Base-by-base conservation (phyloP, 2,797 vertebrate species). In the Sorex maritimensis region DNA sequence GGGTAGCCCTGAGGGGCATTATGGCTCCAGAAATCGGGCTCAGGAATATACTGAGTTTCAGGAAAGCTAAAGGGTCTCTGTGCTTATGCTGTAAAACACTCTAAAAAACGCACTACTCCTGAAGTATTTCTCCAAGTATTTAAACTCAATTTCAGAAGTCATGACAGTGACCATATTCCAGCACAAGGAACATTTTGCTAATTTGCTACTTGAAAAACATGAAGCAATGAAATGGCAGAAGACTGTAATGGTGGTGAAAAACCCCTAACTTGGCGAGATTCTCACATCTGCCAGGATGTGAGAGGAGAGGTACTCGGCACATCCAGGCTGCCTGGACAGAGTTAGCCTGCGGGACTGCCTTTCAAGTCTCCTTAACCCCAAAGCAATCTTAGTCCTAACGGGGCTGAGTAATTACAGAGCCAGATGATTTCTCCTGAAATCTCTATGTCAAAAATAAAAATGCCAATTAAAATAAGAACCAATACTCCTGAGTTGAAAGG, bases 81-180 rank as follows among this genome's bases (percentile, higher is more conserved):
- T 82, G 46, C 38, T 90, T 65, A 67, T 78, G 49, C 12, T 79
- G 14, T 14, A 82, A 44, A 15, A 23, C 14, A 0, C 28, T 88
- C 26, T 69, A n/a, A 52, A 55, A 80, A 34, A 21, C 21, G 55
- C 65, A 88, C 55, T 13, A 88, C 15, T 13, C 52, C 21, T 67
- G 34, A 74, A 77, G 14, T 17, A 52, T 84, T n/a, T 78, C 82
- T 24, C 58, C 21, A 75, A 90, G 26, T 85, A 68, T 80, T 5
- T 72, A 75, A 24, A 93, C 6, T 92, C 38, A 68, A 4, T 69
- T 26, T 88, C 90, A 96, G 46, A 95, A 95, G 17, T 1, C 21
- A 65, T 69, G 79, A 89, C 11, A 92, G 21, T n/a, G 72, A 61
- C 17, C 52, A 80, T 75, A 83, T 77, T 90, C 63, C 26, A 79